A percentile compares a stretch with the other conserved stretches of the same genome.
Evolutionary conservation across 2,797 vertebrate genomes (phyloP).

Genomic region (Crotalus adamanteus): DNA sequence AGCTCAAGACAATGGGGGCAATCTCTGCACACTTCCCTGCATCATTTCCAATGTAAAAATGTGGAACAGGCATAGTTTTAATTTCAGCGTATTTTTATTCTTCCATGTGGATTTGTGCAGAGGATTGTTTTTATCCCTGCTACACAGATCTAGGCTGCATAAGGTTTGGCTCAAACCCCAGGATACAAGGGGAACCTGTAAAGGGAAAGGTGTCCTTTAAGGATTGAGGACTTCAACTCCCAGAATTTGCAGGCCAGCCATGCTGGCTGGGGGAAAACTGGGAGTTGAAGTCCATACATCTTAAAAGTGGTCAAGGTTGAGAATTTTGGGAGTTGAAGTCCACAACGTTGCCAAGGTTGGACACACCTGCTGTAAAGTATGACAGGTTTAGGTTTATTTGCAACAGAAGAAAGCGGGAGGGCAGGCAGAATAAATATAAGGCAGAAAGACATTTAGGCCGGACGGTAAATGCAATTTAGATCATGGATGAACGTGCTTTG

Average conservation of each 20-base stretch:
- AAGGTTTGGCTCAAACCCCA: not conserved
- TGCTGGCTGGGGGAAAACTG: too few relatives aligned
- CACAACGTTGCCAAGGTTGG: not conserved
- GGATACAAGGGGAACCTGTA: not conserved
- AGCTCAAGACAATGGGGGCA: conserved; percentile 44
- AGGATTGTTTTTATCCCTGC: not conserved
- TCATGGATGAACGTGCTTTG: not conserved
- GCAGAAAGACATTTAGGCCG: not conserved
- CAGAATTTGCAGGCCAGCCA: not conserved
- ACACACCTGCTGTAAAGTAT: not conserved
- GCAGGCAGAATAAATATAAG: not conserved
- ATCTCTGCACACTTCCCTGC: conserved; percentile 37
- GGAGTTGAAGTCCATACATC: too few relatives aligned
- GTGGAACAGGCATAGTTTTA: conserved; percentile 46
- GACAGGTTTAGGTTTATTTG: not conserved
- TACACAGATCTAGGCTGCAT: not conserved
- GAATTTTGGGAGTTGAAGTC: not conserved
- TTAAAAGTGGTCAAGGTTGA: too few relatives aligned
- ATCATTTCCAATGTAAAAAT: conserved; percentile 42
- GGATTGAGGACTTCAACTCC: not conserved
- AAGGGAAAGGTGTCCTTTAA: not conserved
- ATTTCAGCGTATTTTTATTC: not conserved
- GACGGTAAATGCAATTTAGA: not conserved
- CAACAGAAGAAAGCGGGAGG: not conserved
- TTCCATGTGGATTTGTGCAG: not conserved